Percentiles rank a stretch among this genome's conserved stretches.
Conservation (phyloP, 2,888 invertebrate genomes). For the Asteroscopus sphinx region DNA sequence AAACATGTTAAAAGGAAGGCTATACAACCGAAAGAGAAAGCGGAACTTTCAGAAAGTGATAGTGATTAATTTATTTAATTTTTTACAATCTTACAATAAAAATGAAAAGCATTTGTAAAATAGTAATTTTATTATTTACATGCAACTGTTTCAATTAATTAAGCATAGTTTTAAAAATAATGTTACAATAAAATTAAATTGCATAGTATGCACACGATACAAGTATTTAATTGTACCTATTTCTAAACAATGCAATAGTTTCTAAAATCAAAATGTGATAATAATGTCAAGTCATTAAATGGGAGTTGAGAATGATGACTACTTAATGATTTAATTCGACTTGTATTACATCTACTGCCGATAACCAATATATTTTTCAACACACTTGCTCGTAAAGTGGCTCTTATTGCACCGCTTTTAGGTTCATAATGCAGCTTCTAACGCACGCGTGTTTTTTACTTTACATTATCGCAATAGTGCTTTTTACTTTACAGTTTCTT, state of each 20-base stretch:
- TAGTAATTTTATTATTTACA: conserved; percentile 86
- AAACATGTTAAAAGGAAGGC: conserved; percentile 80
- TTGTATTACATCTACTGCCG: conserved; percentile 2
- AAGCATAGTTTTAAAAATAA: conserved; percentile 71
- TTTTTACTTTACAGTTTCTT: too few species aligned
- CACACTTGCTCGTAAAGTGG: too few species aligned
- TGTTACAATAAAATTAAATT: conserved; percentile 62
- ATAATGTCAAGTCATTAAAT: conserved; percentile 25
- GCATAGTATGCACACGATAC: conserved; percentile 61
- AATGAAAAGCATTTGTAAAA: conserved; percentile 77
- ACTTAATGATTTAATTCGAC: conserved; percentile 6
- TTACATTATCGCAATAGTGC: too few species aligned
- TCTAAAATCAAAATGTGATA: conserved; percentile 28
- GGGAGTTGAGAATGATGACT: conserved; percentile 15
- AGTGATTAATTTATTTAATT: conserved; percentile 78
- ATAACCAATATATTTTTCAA: not conserved
- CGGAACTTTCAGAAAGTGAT: conserved; percentile 92
- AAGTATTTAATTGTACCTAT: too few species aligned
- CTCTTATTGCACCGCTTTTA: too few species aligned
- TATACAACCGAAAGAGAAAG: conserved; percentile 89
- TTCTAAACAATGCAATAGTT: conserved; percentile 47
- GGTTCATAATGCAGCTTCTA: too few species aligned
- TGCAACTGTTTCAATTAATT: conserved; percentile 70
- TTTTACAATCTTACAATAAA: conserved; percentile 39
- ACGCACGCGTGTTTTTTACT: too few species aligned